Base-by-base conservation (phyloP, 2,888 invertebrate species). In the Resseliella maxima region DNA sequence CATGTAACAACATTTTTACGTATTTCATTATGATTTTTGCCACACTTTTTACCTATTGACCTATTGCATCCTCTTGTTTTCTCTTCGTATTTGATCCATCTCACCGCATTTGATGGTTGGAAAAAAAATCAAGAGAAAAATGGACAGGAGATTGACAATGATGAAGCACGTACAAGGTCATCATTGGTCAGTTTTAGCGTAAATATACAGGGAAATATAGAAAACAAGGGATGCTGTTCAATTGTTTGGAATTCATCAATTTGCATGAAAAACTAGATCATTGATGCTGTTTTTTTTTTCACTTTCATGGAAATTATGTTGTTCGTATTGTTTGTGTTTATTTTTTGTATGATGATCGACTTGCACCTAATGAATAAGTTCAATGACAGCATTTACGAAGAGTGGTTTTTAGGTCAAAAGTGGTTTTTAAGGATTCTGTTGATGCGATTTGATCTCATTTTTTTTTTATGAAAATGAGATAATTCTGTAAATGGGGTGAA, bases 21-120 rank as follows among this genome's bases (percentile, higher is more conserved):
- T n/a, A 83, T 83, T 38, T 38, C 1, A 83, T 83, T 83, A n/a
- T n/a, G n/a, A n/a, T 83, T 83, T 41, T 41, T 38, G 83, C 83
- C 83, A 83, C 83, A 83, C 83, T 38, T 83, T 83, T 83, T 83
- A 83, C 83, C 83, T 83, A 83, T 83, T 83, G 83, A 83, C 83
- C 83, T 38, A n/a, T 38, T 83, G 83, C 83, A 83, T 83, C 83
- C 83, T 83, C 31, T 72, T 3, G 83, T n/a, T n/a, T 83, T 83
- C 38, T 83, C 10, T 12, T 12, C 12, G n/a, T n/a, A 24, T 59
- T 24, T 59, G 1, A 36, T 36, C 1, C 36, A 81, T 81, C 81
- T 81, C 81, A 59, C 24, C 12, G 27, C 59, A 59, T 59, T 27
- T 59, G 10, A 50, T 18, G 50, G 50, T 18, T 12, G 24, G 24